Percentiles rank a stretch among this genome's conserved stretches.
Evolutionary conservation across 2,888 invertebrate genomes (phyloP).

Genomic region (Machimus rusticus): DNA sequence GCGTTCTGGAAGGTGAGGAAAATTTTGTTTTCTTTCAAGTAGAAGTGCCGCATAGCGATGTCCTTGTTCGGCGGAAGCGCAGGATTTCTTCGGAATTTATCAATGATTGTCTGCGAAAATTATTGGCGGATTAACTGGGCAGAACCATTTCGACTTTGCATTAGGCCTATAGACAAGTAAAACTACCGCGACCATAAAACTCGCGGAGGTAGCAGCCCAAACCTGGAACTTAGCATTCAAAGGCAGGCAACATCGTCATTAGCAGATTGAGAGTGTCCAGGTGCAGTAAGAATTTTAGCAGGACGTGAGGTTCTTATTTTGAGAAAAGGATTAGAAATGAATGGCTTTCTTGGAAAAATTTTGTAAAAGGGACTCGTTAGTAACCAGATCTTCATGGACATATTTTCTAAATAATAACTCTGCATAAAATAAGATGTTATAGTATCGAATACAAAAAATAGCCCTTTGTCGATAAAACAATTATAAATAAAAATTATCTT

Average conservation of each 20-base stretch:
- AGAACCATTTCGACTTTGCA: not conserved
- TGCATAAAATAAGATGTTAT: too few relatives aligned
- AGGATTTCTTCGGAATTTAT: conserved; percentile 70
- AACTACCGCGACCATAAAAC: not conserved
- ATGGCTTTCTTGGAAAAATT: not conserved
- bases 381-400: not conserved
- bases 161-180: not conserved
- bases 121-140: not conserved
- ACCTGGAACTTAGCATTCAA: not conserved
- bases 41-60: conserved; percentile 72
- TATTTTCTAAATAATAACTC: too few relatives aligned
- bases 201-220: not conserved
- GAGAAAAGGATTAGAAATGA: not conserved
- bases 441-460: too few relatives aligned
- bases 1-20: conserved; percentile 60
- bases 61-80: conserved; percentile 68
- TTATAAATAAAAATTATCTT: too few relatives aligned
- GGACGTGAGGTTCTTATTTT: not conserved
- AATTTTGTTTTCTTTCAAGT: conserved; percentile 66
- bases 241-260: not conserved
- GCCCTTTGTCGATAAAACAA: too few relatives aligned
- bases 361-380: not conserved
- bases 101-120: conserved; percentile 65
- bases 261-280: not conserved
- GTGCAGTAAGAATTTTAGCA: not conserved